phyloP scores from a whole-genome alignment of 2,888 invertebrate species.

The Agriotes lineatus region DNA sequence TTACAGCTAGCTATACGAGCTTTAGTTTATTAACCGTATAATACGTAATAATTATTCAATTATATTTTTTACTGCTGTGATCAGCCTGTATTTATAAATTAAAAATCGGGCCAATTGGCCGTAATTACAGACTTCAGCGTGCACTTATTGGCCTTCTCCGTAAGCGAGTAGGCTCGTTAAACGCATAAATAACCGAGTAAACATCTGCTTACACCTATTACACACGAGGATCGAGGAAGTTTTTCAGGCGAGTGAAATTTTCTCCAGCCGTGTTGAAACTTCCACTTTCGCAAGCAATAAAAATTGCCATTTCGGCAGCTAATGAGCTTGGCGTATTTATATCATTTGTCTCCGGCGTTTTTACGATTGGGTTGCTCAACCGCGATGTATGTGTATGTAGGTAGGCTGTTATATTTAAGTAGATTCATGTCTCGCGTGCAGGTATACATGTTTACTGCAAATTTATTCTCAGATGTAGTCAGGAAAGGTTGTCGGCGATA shows the following conservation, averaged over 20 bases:
- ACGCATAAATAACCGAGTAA: too few relatives aligned
- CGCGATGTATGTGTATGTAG: slow-evolving; percentile 49
- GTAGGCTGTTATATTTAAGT: slow-evolving; percentile 63
- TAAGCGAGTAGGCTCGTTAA: too few relatives aligned
- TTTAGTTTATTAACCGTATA: too few relatives aligned
- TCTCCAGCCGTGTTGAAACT: slow-evolving; percentile 7
- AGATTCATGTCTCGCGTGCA: slow-evolving; percentile 63
- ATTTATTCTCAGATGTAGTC: slow-evolving; percentile 60
- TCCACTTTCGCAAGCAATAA: slow-evolving; percentile 25
- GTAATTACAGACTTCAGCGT: too few relatives aligned
- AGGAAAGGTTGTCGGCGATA: slow-evolving; percentile 55
- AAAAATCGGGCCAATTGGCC: too few relatives aligned
- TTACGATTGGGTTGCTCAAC: slow-evolving; percentile 24
- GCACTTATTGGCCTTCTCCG: too few relatives aligned
- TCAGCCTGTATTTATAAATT: too few relatives aligned
- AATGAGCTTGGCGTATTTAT: slow-evolving; percentile 23
- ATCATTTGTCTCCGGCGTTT: slow-evolving; percentile 15
- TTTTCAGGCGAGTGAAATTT: slow-evolving; percentile 6
- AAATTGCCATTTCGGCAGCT: slow-evolving; percentile 21
- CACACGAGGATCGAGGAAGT: neutral
- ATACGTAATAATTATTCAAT: too few relatives aligned
- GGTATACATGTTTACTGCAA: slow-evolving; percentile 63
- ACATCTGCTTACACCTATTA: too few relatives aligned
- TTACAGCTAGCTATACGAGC: too few relatives aligned
- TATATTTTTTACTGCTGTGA: too few relatives aligned